Base-by-base conservation (phyloP, 1,140 invertebrate species). In the Pollicipes pollicipes region DNA sequence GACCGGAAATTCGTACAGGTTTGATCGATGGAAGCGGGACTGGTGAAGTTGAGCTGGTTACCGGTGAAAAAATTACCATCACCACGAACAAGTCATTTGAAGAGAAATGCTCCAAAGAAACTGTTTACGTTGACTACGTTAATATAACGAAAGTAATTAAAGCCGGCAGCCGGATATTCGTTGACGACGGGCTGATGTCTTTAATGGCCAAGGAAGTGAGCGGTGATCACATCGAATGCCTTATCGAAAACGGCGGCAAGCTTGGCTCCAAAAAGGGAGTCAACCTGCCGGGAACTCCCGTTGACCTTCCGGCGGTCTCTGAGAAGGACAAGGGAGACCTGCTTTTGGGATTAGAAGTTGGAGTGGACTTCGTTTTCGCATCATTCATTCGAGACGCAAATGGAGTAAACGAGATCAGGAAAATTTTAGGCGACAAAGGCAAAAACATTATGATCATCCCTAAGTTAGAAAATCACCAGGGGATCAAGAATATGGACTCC, bases 301-400 rank as follows among this genome's bases (percentile, higher is more conserved):
- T 98, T 0, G 97, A 99, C 82, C 82, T 99, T 72, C 97, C 97
- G 10, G 95, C 96, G 30, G 95, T 99, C 0, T 98, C 97, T 0
- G 95, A 97, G 78, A 99, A 98, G 80, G 97, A 99, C 78, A 95
- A 91, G 78, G 85, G 88, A 29, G 97, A 99, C 82, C 82, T 99
- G 64, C 79, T 87, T 70, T 98, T 99, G 79, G 97, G 95, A 72
- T 90, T 98, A 17, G 90, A 97, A 75, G 91, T 97, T 79, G 88
- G 88, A 58, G 87, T 99, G n/a, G 97, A 99, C 77, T 98, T 99
- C 88, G 86, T 99, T 71, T 99, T 99, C 80, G 97, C 97, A 0
- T 98, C 96, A 0, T 99, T 99, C 80, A 98, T 99, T 77, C 86
- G 97, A 75, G 90, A 94, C 81, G 96, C 90, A 37, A 84, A 84